Evolutionary conservation across 2,797 vertebrate species (phyloP), one percentile per base, ranked within the genome.

Genomic region (Scyliorhinus canicula): DNA sequence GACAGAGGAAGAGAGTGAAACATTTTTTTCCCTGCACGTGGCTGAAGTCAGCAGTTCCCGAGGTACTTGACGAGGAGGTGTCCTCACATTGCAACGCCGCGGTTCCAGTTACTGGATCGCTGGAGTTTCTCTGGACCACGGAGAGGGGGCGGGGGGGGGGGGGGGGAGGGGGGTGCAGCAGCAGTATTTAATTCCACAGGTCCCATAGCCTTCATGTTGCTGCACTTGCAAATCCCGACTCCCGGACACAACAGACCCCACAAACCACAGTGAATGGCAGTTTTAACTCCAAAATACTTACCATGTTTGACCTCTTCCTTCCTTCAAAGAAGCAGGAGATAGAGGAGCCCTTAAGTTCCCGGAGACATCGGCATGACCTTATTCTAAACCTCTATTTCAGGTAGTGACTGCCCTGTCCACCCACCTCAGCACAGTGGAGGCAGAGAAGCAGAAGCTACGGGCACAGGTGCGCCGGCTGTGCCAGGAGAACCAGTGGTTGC

Each of bases 401-500:
- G 96, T 97, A 95, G 95, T 97, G 95, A 95, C 97, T 16, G 96
- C 97, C 0, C 96, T 97, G 60, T 96, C 96, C 0, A 96, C 96
- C 0, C 97, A 97, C 0, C 60, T 97, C 28, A 95, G 96, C 0
- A 95, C 95, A 0, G 95, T 97, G 95, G 97, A 97, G 95, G 97
- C 96, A 0, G 97, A 97, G 96, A 96, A 96, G 96, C 97, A 97
- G 96, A 96, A 96, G 96, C 95, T 97, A 4, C 95, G 96, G 0
- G 96, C 96, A 0, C 97, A 97, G 95, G 95, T 96, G 6, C 95
- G 96, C 95, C 95, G 96, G 4, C 96, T 97, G 95, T 95, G 96
- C 40, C 97, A 97, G 96, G 97, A 97, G 96, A 97, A 97, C 31
- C 0, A 84, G 0, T 97, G 97, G 97, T 96, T 97, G 90, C 95